Base-by-base conservation (phyloP, 2,888 invertebrate species). In the Lydus trimaculatus region DNA sequence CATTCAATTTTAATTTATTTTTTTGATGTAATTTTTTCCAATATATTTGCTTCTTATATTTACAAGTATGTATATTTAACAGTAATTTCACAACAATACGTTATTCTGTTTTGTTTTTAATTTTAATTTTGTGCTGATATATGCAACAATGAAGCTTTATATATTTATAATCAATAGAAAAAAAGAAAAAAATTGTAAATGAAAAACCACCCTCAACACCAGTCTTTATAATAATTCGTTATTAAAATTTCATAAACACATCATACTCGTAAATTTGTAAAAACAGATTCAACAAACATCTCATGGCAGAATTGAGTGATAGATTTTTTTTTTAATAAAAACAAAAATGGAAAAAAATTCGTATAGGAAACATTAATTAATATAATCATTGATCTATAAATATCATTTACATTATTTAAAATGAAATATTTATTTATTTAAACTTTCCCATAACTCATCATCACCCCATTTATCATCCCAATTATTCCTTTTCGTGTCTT, bases 401-500 rank as follows among this genome's bases (percentile, higher is more conserved):
- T 43, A n/a, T 43, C 5, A 17, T 43, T 17, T 39, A n/a, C 7
- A 43, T 13, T 17, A 43, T 17, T 7, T n/a, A 43, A n/a, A 43
- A 43, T 15, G 1, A 15, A 23, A 59, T 43, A 67, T 72, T 89
- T 85, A 91, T 77, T 89, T 87, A 83, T 89, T 89, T 73, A 90
- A 81, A 80, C 88, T 87, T 78, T 89, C 87, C 90, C 90, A 90
- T 58, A 89, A 86, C 79, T 89, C 89, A 78, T 90, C 90, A 74
- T 90, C 90, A 64, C 87, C 88, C 83, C 85, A 88, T 75, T 85
- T 87, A 66, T 84, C 84, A 70, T 85, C 83, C 80, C 81, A 83
- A 52, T 74, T 75, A 1, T 75, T 71, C 70, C 82, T 83, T 63
- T 80, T 79, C 20, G 75, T 75, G 73, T 84, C 83, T 74, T 85